phyloP scores from a whole-genome alignment of 2,113 vertebrate genomes.

The Paramormyrops kingsleyae region DNA sequence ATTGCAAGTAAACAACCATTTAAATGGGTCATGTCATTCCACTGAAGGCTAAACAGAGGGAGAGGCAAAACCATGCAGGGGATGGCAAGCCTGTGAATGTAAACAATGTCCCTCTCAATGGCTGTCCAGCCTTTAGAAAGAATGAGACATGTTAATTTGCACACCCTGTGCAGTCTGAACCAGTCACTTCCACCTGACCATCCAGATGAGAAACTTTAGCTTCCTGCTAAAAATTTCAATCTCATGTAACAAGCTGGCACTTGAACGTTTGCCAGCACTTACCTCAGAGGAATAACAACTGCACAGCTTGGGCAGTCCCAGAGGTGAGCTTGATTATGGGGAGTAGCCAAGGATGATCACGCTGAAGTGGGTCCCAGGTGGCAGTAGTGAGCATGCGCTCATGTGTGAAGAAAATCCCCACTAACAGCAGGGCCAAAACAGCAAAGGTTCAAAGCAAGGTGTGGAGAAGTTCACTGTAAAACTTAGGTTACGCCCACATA shows the following conservation, averaged over 20 bases:
- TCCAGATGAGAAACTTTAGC: neutral
- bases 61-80: slow-evolving; percentile 18
- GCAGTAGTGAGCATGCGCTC: neutral
- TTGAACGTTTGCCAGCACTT: neutral
- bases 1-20: slow-evolving; percentile 15
- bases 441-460: neutral
- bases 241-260: neutral
- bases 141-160: slow-evolving; percentile 25
- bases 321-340: neutral
- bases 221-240: neutral
- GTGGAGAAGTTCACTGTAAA: neutral
- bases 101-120: slow-evolving; percentile 15
- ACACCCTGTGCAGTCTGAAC: neutral
- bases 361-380: neutral
- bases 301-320: neutral
- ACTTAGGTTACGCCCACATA: neutral
- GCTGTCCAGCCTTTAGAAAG: slow-evolving; percentile 18
- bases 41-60: slow-evolving; percentile 17
- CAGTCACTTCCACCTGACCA: neutral
- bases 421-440: neutral
- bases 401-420: neutral
- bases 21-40: slow-evolving; percentile 23
- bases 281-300: neutral
- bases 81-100: slow-evolving; percentile 22
- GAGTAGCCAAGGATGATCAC: neutral